Evolutionary conservation across 2,888 invertebrate species (phyloP).

Genomic region (Atherix ibis): DNA sequence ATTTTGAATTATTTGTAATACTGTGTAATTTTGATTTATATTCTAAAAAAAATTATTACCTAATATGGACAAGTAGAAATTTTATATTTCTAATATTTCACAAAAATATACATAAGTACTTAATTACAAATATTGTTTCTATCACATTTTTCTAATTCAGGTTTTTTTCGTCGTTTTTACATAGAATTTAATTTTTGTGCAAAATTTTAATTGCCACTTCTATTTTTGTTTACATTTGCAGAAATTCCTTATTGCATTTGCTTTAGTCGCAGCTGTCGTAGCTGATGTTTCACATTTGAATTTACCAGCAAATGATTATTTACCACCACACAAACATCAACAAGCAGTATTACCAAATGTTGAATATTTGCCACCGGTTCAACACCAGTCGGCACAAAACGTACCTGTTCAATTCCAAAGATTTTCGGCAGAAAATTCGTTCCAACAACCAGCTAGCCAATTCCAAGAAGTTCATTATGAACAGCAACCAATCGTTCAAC

Average conservation of each 20-base stretch:
- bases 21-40: too few species aligned
- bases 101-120: too few species aligned
- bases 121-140: too few species aligned
- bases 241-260: constrained; percentile 1
- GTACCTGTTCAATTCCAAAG: background rate
- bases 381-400: background rate
- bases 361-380: background rate
- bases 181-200: too few species aligned
- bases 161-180: too few species aligned
- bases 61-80: too few species aligned
- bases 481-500: background rate
- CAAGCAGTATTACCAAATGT: background rate
- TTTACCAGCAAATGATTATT: background rate
- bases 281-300: constrained; percentile 3
- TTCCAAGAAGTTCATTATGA: too few species aligned
- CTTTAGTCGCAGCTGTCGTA: background rate
- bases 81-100: too few species aligned
- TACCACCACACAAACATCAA: constrained; percentile 1
- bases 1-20: too few species aligned
- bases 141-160: too few species aligned
- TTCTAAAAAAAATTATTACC: too few species aligned
- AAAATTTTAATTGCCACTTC: too few species aligned
- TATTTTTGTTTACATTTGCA: background rate
- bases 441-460: background rate
- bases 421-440: background rate